phyloP scores from a whole-genome alignment of 2,113 vertebrate genomes.

The Labeo catla region DNA sequence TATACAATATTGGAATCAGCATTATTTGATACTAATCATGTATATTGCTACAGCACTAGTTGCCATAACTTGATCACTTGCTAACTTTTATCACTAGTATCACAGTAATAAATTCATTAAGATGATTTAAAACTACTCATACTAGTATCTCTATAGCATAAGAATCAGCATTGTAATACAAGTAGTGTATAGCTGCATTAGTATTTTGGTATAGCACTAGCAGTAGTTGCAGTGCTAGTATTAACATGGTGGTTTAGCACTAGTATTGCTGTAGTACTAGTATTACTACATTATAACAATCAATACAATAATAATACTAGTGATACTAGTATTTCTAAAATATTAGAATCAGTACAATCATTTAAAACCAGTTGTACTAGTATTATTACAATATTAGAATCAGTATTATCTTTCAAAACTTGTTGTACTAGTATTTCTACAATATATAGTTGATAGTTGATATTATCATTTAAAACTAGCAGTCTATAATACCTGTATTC shows the following conservation, averaged over 20 bases:
- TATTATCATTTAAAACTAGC: no score
- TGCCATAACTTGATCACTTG: no score
- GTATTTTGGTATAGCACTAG: neutral
- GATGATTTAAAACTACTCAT: neutral
- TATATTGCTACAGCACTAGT: neutral
- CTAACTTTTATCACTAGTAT: neutral
- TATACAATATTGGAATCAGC: neutral
- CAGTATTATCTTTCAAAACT: no score
- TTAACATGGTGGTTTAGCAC: neutral
- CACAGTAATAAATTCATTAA: neutral
- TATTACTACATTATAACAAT: no score
- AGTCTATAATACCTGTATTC: no score
- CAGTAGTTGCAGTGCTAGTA: neutral
- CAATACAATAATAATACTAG: no score
- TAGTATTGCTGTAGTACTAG: neutral
- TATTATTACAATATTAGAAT: no score
- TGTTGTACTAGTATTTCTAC: no score
- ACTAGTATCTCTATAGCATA: neutral
- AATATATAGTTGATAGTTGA: no score
- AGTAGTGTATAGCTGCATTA: neutral
- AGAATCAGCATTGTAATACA: neutral
- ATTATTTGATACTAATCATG: neutral
- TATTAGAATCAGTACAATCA: no score
- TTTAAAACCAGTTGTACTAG: no score
- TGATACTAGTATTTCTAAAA: no score